Evolutionary conservation across 30 jellyfish, hydroid and myxozoan species (phyloP), one percentile per base, ranked within the genome.

Genomic region (Aurelia aurita complex sp. Pacific): DNA sequence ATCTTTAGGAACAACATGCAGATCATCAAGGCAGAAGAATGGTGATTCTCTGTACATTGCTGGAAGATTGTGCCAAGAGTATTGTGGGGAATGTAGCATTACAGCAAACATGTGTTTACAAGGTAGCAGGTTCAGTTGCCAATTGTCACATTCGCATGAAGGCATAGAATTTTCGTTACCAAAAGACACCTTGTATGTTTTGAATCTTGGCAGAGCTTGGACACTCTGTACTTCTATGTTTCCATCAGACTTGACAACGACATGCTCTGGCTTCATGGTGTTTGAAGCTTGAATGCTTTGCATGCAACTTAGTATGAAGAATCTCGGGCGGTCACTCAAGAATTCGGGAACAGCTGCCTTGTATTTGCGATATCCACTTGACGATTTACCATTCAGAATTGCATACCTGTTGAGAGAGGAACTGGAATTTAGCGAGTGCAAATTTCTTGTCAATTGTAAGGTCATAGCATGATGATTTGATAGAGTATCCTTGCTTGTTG

Each of bases 21-120:
- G 54, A 36, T 77, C 88, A 77, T 77, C 88, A 60, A 77, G 65
- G 67, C 67, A 33, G 59, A 77, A 77, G 64, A 77, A 55, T 32
- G 78, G 66, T 23, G 88, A 60, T 61, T 77, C 88, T 77, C 88
- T 77, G 79, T 77, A 77, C 53, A 8, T 2, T 18, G 66, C 88
- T 23, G 88, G 88, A 32, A 77, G 79, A 35, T 18, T 63, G 33
- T 77, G 36, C 88, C 81, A 77, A 16, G 64, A 23, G 52, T 57
- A 77, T 38, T 46, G 53, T 23, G 66, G 60, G 53, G 50, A 61
- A 32, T 38, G 51, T 29, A 32, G 50, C 29, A 36, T 77, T 12
- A 63, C 88, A 23, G 79, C 88, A 23, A 77, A 77, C 6, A 77
- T 3, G 66, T 77, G 88, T 80, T 77, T 77, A 63, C 88, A 77